phyloP scores from a whole-genome alignment of 2,797 vertebrate genomes.

The Morelia viridis region DNA sequence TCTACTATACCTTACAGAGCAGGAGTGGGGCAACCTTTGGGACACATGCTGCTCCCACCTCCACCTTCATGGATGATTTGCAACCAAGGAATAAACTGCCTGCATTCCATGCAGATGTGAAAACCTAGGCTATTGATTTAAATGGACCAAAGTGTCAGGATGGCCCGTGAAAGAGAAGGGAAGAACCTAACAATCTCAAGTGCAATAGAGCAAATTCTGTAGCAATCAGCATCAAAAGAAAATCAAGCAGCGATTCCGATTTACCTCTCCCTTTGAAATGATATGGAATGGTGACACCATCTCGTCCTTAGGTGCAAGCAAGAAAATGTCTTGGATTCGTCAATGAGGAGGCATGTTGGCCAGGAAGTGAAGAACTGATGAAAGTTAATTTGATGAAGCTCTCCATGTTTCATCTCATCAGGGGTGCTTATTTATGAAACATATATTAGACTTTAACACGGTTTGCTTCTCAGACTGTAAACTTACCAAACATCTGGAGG shows the following conservation, averaged over 20 bases:
- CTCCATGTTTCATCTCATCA: not conserved
- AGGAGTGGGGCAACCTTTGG: too few relatives aligned
- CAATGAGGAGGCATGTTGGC: not conserved
- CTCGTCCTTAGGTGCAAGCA: not conserved
- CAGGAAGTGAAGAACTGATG: not conserved
- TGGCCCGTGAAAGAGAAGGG: not conserved
- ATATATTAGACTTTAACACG: slow-evolving; percentile 32
- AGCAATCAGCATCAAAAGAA: not conserved
- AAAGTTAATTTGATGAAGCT: not conserved
- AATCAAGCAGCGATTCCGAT: not conserved
- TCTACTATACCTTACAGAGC: not conserved
- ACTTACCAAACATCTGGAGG: slow-evolving; percentile 36
- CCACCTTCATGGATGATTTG: not conserved
- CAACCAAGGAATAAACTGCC: not conserved
- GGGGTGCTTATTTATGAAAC: slow-evolving; percentile 10
- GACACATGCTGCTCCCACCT: too few relatives aligned
- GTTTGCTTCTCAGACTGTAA: slow-evolving; percentile 10
- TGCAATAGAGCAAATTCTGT: not conserved
- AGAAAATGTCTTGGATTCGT: not conserved
- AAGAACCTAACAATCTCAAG: not conserved
- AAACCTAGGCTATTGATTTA: not conserved
- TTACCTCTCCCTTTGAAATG: not conserved
- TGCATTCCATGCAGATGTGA: not conserved
- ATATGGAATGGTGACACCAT: not conserved
- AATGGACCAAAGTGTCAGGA: not conserved